Percentiles rank a stretch among this genome's conserved stretches.
Evolutionary conservation across 1,140 invertebrate species (phyloP).

Genomic region (Andrena cerasifolii): DNA sequence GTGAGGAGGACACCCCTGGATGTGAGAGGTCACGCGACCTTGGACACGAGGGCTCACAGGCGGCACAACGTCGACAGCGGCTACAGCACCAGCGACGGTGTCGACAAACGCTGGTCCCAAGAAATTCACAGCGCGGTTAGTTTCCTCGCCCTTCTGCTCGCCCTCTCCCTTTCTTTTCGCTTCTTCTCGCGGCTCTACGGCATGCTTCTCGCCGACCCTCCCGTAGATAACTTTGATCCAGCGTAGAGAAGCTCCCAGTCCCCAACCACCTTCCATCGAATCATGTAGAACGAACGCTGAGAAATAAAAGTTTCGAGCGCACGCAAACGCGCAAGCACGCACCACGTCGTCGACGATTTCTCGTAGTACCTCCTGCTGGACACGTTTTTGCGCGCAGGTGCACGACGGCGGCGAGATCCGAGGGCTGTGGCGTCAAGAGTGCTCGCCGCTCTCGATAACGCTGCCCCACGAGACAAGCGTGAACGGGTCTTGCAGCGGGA

Average conservation of each 20-base stretch:
- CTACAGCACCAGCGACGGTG: slow-evolving; percentile 90
- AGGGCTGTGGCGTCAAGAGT: slow-evolving; percentile 76
- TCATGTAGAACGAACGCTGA: slow-evolving; percentile 28
- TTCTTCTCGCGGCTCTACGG: slow-evolving; percentile 6
- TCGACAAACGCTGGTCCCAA: slow-evolving; percentile 93
- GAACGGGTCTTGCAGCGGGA: slow-evolving; percentile 82
- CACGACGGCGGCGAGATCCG: slow-evolving; percentile 73
- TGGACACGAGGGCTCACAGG: slow-evolving; percentile 80
- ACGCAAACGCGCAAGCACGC: slow-evolving; percentile 6
- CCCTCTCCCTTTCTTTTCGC: slow-evolving; percentile 36
- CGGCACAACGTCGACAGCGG: slow-evolving; percentile 93
- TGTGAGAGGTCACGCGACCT: slow-evolving; percentile 82
- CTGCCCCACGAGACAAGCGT: slow-evolving; percentile 76
- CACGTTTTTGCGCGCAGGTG: slow-evolving; percentile 67
- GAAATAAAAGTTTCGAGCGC: slow-evolving; percentile 3
- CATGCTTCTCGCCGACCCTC: background rate
- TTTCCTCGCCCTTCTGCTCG: slow-evolving; percentile 53
- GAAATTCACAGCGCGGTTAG: slow-evolving; percentile 84
- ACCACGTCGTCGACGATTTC: slow-evolving; percentile 39
- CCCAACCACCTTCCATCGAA: background rate
- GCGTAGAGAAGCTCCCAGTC: background rate
- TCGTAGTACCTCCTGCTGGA: slow-evolving; percentile 55
- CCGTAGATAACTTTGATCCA: background rate
- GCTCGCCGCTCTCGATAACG: slow-evolving; percentile 80
- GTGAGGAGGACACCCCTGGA: slow-evolving; percentile 77